A percentile compares a stretch with the other conserved stretches of the same genome.
Conservation (phyloP, 53 echinoderm and acorn worm species). For the Pentamera pediparva region DNA sequence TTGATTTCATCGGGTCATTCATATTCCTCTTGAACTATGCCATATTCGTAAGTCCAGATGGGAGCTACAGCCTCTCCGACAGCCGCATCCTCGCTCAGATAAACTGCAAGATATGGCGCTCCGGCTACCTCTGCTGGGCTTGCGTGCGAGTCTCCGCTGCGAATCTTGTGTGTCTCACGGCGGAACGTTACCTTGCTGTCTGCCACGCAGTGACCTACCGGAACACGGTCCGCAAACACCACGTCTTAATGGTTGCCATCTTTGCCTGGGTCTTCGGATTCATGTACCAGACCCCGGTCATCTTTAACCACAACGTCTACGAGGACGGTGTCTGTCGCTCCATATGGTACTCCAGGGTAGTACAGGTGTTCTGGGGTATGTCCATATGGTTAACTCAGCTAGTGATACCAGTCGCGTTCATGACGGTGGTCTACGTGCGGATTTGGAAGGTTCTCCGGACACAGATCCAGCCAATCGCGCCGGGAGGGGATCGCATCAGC, state of each 20-base stretch:
- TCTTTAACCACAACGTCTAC: neutral
- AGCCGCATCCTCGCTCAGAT: too few species aligned
- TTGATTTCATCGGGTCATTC: constrained; percentile 15
- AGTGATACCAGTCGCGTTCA: constrained; percentile 34
- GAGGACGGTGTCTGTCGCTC: constrained; percentile 24
- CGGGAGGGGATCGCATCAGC: neutral
- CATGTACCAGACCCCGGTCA: constrained; percentile 3
- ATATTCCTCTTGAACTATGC: neutral
- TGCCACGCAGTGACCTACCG: constrained; percentile 1
- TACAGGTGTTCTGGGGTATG: constrained; percentile 29
- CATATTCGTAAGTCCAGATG: too few species aligned
- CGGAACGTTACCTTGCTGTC: constrained; percentile 22
- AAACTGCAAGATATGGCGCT: constrained; percentile 24
- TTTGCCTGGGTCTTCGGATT: constrained; percentile 14
- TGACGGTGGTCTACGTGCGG: constrained; percentile 31
- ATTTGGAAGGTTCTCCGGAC: constrained; percentile 38
- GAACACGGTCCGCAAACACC: neutral
- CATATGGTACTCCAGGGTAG: constrained; percentile 29
- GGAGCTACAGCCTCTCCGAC: too few species aligned
- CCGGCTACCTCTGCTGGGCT: constrained; percentile 29
- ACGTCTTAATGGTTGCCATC: neutral
- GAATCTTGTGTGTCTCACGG: constrained; percentile 15
- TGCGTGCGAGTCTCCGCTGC: constrained; percentile 1
- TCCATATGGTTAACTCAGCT: constrained; percentile 37
- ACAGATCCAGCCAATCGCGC: neutral